These are phyloP conservation scores for Rachycentron canadum DNA, from an alignment of 2,797 vertebrate species.

Conservation along the genomic window DNA sequence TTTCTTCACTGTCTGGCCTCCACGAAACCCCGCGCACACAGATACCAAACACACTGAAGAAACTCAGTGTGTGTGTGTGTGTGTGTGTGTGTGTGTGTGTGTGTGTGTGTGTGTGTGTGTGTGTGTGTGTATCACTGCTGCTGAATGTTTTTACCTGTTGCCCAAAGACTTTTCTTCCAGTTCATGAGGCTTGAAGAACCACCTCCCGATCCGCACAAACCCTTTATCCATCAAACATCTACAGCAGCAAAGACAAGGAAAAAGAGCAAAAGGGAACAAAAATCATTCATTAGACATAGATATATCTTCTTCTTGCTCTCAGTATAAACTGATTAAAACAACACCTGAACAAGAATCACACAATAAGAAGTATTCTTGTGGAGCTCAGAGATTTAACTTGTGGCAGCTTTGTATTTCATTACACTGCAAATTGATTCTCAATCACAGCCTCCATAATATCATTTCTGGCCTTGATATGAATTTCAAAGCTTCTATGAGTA, in stretches of 20 bases:
- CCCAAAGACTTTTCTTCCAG: constrained; percentile 92
- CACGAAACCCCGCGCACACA: neutral
- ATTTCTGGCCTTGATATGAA: neutral
- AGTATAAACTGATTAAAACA: neutral
- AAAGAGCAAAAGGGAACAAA: constrained; percentile 7
- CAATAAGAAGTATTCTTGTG: neutral
- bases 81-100: no score
- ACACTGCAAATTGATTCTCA: neutral
- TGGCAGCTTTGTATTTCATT: neutral
- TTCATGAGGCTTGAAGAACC: constrained; percentile 96
- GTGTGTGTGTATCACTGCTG: neutral
- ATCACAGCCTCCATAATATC: neutral
- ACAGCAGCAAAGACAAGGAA: constrained; percentile 26
- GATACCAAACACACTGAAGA: neutral
- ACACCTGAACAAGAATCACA: neutral
- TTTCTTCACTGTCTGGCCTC: neutral
- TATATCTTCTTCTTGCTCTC: neutral
- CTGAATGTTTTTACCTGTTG: constrained; percentile 87
- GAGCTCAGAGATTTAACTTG: neutral
- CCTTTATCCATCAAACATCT: constrained; percentile 98
- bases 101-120: neutral
- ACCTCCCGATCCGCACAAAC: constrained; percentile 95
- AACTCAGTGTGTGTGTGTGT: neutral
- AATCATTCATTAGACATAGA: neutral
- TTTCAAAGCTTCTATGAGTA: neutral